A percentile compares a stretch with the other conserved stretches of the same genome.
These are phyloP conservation scores for Acanthis flammea DNA, from an alignment of 2,797 vertebrate species.

Conservation along the genomic window DNA sequence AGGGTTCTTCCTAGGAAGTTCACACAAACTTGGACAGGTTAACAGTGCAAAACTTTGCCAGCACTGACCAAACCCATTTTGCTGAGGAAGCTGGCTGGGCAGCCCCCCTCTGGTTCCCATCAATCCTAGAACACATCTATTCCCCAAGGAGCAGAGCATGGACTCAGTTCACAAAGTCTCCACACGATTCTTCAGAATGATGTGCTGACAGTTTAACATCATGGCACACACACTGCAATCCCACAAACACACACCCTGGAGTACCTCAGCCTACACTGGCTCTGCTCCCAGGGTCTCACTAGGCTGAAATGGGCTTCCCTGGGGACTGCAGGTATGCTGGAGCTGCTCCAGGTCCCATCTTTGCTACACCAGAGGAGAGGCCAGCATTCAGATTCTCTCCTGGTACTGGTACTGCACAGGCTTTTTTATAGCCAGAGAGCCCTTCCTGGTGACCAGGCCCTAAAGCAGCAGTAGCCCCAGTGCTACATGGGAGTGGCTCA, in stretches of 20 bases:
- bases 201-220: conserved; percentile 60
- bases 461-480: neutral
- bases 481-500: neutral
- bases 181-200: conserved; percentile 70
- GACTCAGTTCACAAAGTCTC: conserved; percentile 58
- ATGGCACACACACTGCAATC: neutral
- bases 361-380: neutral
- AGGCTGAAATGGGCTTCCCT: neutral
- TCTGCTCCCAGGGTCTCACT: neutral
- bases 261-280: neutral
- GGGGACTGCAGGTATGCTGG: neutral
- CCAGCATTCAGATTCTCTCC: neutral
- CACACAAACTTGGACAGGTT: neutral
- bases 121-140: neutral
- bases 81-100: neutral
- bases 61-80: neutral
- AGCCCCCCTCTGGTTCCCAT: neutral
- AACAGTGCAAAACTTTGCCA: neutral
- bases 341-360: neutral
- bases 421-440: neutral
- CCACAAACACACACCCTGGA: neutral
- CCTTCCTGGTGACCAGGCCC: neutral
- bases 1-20: neutral
- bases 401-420: neutral
- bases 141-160: neutral